Evolutionary conservation across 2,888 invertebrate species (phyloP).

Genomic region (Uropetala carovei): DNA sequence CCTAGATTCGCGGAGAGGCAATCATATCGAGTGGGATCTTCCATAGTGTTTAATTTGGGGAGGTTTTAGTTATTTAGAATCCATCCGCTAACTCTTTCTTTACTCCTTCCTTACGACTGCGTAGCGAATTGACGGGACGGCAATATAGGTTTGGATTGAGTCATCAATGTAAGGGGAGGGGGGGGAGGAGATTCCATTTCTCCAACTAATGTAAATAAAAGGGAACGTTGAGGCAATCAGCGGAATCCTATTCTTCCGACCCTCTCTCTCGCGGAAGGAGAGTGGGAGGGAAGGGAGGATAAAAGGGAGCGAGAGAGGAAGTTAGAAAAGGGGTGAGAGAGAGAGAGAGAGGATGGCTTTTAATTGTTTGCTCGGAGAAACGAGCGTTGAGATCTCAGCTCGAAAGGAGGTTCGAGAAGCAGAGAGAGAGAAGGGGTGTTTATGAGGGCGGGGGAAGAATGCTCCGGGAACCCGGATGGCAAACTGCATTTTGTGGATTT

Average conservation of each 20-base stretch:
- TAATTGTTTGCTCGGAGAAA: constrained; percentile 56
- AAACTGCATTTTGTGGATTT: neutral
- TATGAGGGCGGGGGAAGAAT: neutral
- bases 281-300: neutral
- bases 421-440: too few species aligned
- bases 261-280: neutral
- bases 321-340: constrained; percentile 7
- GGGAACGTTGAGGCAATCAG: constrained; percentile 57
- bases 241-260: constrained; percentile 37
- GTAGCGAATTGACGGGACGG: neutral
- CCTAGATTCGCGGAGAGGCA: too few species aligned
- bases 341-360: too few species aligned
- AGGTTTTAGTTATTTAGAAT: too few species aligned
- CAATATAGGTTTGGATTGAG: constrained; percentile 1
- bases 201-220: constrained; percentile 58
- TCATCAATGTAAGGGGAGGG: neutral
- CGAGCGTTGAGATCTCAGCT: constrained; percentile 41
- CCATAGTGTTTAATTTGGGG: too few species aligned
- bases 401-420: neutral
- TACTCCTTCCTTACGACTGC: too few species aligned
- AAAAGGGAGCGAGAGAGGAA: neutral
- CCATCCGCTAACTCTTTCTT: too few species aligned
- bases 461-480: neutral
- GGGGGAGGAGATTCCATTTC: constrained; percentile 36
- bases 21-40: too few species aligned